A percentile compares a stretch with the other conserved stretches of the same genome.
These are phyloP conservation scores for Caiman crocodilus DNA, from an alignment of 2,797 vertebrate species.

Conservation along the genomic window DNA sequence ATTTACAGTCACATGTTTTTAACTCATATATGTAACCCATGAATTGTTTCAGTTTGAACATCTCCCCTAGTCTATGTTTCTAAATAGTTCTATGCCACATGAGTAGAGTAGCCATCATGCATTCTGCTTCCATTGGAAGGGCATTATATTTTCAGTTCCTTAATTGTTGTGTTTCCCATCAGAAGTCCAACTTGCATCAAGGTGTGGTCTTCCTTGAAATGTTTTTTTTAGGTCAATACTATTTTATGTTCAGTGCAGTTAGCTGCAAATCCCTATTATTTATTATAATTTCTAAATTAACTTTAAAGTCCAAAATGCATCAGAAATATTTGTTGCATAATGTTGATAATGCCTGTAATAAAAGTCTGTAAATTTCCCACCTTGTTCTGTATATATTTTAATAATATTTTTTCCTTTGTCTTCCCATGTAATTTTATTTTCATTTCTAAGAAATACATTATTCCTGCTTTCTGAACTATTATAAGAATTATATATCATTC, in stretches of 20 bases:
- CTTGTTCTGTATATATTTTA: neutral
- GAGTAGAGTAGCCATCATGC: neutral
- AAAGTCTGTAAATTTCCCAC: neutral
- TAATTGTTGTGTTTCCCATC: neutral
- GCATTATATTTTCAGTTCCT: neutral
- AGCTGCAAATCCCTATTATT: neutral
- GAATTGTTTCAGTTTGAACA: neutral
- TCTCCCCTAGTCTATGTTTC: neutral
- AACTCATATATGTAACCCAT: neutral
- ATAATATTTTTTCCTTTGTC: neutral
- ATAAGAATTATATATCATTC: neutral
- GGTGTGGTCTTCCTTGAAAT: neutral
- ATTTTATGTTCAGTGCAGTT: neutral
- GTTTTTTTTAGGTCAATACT: neutral
- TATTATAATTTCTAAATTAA: neutral
- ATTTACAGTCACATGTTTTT: neutral
- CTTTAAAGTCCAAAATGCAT: too few species aligned
- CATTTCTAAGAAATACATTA: neutral
- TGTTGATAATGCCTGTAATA: neutral
- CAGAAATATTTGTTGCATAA: too few species aligned
- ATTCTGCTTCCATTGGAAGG: neutral
- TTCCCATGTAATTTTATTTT: neutral
- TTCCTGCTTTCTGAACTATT: neutral
- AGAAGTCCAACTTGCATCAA: neutral
- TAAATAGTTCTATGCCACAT: neutral